These are phyloP conservation scores for Etheostoma cragini DNA, from an alignment of 2,113 vertebrate species.

Conservation along the genomic window DNA sequence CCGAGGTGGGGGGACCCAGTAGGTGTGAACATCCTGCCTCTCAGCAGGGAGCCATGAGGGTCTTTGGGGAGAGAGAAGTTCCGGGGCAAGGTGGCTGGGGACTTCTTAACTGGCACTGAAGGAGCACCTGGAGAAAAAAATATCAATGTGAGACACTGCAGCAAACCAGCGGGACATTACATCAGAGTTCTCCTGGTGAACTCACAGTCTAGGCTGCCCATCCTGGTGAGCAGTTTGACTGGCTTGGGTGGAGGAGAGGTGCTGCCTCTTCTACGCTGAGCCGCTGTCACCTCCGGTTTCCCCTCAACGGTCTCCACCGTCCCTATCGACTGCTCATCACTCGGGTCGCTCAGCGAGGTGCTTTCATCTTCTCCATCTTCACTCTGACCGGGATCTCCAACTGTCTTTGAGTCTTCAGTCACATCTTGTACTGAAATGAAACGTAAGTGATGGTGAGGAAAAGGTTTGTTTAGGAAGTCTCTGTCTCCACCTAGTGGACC, in stretches of 20 bases:
- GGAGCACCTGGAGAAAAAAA: slow-evolving; percentile 67
- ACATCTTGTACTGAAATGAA: slow-evolving; percentile 72
- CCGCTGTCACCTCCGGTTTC: slow-evolving; percentile 54
- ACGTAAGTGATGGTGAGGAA: neutral
- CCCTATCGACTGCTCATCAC: slow-evolving; percentile 41
- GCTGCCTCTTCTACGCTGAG: slow-evolving; percentile 68
- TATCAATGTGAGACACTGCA: neutral
- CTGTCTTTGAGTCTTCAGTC: slow-evolving; percentile 70
- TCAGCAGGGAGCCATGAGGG: slow-evolving; percentile 81
- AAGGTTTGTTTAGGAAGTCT: slow-evolving; percentile 38
- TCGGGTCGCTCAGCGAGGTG: slow-evolving; percentile 41
- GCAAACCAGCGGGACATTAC: accelerated
- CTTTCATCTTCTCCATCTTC: slow-evolving; percentile 69
- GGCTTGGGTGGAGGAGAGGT: slow-evolving; percentile 77
- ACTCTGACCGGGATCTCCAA: slow-evolving; percentile 64
- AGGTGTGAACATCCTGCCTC: slow-evolving; percentile 91
- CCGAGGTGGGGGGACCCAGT: slow-evolving; percentile 91
- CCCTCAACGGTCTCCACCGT: slow-evolving; percentile 50
- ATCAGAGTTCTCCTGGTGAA: neutral
- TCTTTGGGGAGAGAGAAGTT: slow-evolving; percentile 86
- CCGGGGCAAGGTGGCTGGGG: slow-evolving; percentile 85
- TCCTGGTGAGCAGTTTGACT: slow-evolving; percentile 80
- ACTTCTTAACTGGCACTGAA: slow-evolving; percentile 84
- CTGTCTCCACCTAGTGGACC: slow-evolving; percentile 75
- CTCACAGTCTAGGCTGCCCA: slow-evolving; percentile 84